A percentile compares a stretch with the other conserved stretches of the same genome.
Evolutionary conservation across 2,113 vertebrate genomes (phyloP).

Genomic region (Gasterosteus aculeatus): DNA sequence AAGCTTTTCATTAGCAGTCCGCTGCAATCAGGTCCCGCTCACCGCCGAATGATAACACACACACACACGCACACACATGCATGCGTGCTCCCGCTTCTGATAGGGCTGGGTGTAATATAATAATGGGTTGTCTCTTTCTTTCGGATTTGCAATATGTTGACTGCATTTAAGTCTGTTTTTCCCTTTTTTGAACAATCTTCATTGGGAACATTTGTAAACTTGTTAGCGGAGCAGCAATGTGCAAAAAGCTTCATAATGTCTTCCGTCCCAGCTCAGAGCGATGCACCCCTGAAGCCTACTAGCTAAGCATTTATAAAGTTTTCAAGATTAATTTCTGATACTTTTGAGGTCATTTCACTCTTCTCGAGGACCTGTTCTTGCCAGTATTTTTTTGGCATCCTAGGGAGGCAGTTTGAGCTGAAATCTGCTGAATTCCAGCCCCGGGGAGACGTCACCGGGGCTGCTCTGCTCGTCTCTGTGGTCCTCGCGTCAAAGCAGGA

Average conservation of each 20-base stretch:
- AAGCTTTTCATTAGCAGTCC: conserved; percentile 53
- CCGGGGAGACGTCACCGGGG: conserved; percentile 43
- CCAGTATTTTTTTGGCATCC: conserved; percentile 32
- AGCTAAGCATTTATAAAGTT: conserved; percentile 47
- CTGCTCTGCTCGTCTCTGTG: conserved; percentile 30
- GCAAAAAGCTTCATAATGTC: conserved; percentile 17
- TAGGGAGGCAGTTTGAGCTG: conserved; percentile 36
- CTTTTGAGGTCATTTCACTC: conserved; percentile 42
- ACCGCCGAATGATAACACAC: conserved; percentile 26
- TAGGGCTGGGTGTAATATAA: conserved; percentile 36
- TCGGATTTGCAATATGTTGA: conserved; percentile 42
- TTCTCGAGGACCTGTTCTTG: conserved; percentile 48
- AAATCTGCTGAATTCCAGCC: conserved; percentile 56
- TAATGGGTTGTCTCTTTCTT: conserved; percentile 36
- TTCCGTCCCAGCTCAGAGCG: conserved; percentile 7
- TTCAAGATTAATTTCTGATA: conserved; percentile 24
- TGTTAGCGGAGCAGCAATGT: conserved; percentile 31
- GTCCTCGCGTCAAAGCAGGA: conserved; percentile 51
- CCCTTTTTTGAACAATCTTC: background rate
- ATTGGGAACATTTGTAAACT: conserved; percentile 28
- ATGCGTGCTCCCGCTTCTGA: conserved; percentile 21
- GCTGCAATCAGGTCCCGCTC: conserved; percentile 2
- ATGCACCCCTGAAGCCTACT: background rate
- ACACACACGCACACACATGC: background rate
- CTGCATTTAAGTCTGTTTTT: conserved; percentile 12